Conservation (phyloP, 2,888 invertebrate genomes). For the Cheilosia vernalis region DNA sequence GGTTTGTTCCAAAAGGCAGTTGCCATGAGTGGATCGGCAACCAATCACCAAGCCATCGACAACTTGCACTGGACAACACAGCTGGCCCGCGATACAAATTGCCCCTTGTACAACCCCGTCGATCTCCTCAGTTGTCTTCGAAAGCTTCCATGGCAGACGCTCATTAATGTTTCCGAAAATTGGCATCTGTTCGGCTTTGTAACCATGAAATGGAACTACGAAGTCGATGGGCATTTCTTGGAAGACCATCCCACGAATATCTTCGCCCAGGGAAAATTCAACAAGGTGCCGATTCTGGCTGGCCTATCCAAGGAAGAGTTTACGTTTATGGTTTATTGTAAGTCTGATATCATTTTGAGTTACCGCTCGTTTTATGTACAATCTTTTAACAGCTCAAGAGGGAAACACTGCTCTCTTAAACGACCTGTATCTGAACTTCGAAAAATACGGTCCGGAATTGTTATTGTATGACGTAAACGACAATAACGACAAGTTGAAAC, state of each 20-base stretch:
- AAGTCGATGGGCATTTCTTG: slow-evolving; percentile 87
- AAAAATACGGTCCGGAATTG: slow-evolving; percentile 79
- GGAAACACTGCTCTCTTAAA: slow-evolving; percentile 76
- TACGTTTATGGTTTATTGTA: slow-evolving; percentile 80
- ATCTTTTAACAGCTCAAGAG: slow-evolving; percentile 73
- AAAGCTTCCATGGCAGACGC: slow-evolving; percentile 77
- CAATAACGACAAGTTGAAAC: not conserved
- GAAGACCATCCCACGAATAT: slow-evolving; percentile 84
- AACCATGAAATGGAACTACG: slow-evolving; percentile 82
- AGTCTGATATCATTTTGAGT: slow-evolving; percentile 6
- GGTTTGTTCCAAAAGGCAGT: slow-evolving; percentile 88
- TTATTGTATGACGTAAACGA: slow-evolving; percentile 82
- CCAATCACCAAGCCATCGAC: slow-evolving; percentile 84
- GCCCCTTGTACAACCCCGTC: slow-evolving; percentile 84
- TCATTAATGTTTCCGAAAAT: slow-evolving; percentile 76
- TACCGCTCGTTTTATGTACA: no score
- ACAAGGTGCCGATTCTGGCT: slow-evolving; percentile 86
- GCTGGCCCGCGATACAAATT: slow-evolving; percentile 85
- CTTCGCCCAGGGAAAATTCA: slow-evolving; percentile 84
- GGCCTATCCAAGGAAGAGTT: slow-evolving; percentile 86
- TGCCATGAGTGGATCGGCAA: slow-evolving; percentile 87
- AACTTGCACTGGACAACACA: slow-evolving; percentile 84
- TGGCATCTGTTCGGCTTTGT: slow-evolving; percentile 78
- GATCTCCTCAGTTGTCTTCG: slow-evolving; percentile 85
- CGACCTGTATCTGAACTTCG: slow-evolving; percentile 78